Base-by-base conservation (phyloP, 1,140 invertebrate species). In the Mycetomoellerius zeteki region DNA sequence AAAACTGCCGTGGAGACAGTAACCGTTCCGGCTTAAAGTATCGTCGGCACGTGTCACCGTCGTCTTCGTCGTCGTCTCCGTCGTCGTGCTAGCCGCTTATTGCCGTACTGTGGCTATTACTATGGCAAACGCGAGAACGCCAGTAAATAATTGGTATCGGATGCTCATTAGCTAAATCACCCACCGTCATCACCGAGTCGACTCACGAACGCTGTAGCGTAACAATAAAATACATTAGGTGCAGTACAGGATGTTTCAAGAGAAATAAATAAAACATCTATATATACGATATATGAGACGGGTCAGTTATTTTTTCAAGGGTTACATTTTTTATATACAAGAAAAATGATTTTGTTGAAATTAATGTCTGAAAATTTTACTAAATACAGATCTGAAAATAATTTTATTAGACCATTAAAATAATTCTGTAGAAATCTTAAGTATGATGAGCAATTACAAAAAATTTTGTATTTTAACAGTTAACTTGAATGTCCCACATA, bases 1-100 rank as follows among this genome's bases (percentile, higher is more conserved):
- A 95, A 95, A 95, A 95, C 93, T 95, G 90, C 81, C 77, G 87
- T 73, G 91, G 94, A 94, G 94, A 94, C 93, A 93, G 92, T 93
- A 94, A 92, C 84, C 71, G 90, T 91, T 90, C 87, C 85, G 87
- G 89, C 89, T 91, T 95, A 95, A 95, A 93, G 94, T 95, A 95
- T 95, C 93, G 92, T 88, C 85, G 85, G 94, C 91, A 94, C 95
- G 94, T 95, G 95, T 94, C 92, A 89, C 75, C 89, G 89, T 89
- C 77, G 75, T 27, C 85, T 86, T 77, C 78, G 88, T 58, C 90
- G 86, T 91, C 56, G 86, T 37, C 67, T 56, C 77, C 65, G 72
- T 62, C 82, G 30, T 75, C 80, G 71, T 71, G 30, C 43, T 21
- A 27, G 73, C 24, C 56, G 21, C 33, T 19, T 76, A 37, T 33